Base-by-base conservation (phyloP, 2,888 invertebrate species). In the Cheilosia vernalis region DNA sequence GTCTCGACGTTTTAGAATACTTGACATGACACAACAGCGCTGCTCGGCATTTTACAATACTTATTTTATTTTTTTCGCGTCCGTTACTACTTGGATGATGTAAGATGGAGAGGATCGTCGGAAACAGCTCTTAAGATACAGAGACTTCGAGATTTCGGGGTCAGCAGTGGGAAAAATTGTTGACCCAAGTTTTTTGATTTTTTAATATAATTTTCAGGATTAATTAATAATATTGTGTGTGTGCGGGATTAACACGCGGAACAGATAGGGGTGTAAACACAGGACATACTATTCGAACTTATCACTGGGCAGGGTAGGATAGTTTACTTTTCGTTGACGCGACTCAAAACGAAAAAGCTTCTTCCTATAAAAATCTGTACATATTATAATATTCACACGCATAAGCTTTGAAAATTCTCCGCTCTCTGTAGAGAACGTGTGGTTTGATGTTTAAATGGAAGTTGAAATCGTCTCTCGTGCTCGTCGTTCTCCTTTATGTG, bases 261-360 rank as follows among this genome's bases (percentile, higher is more conserved):
- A 85, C 81, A 85, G 85, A 85, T 85, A 81, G 85, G 85, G 85
- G 85, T 85, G 85, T 85, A 85, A 85, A 85, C 81, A 85, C 85
- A 85, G 85, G 85, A 85, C 72, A 85, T 85, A 85, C 85, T 85
- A 85, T 76, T 85, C 58, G 85, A 85, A 85, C 72, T 85, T 85
- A 85, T 85, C 85, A 81, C 76, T 85, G 85, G 85, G 85, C 85
- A 85, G 80, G 85, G 85, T 81, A 72, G 66, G 80, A 85, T 77
- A 81, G 85, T 85, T 85, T 85, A 81, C 81, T 85, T 85, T 85
- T 77, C 76, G 64, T 64, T 64, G 67, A 85, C 61, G 80, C 80
- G 80, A 85, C 49, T 51, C 56, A 44, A 67, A 80, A 60, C 24
- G 61, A 80, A 85, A 85, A 85, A 85, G 81, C 85, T 77, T 19